phyloP scores from a whole-genome alignment of 1,140 invertebrate genomes.

The Episyrphus balteatus region DNA sequence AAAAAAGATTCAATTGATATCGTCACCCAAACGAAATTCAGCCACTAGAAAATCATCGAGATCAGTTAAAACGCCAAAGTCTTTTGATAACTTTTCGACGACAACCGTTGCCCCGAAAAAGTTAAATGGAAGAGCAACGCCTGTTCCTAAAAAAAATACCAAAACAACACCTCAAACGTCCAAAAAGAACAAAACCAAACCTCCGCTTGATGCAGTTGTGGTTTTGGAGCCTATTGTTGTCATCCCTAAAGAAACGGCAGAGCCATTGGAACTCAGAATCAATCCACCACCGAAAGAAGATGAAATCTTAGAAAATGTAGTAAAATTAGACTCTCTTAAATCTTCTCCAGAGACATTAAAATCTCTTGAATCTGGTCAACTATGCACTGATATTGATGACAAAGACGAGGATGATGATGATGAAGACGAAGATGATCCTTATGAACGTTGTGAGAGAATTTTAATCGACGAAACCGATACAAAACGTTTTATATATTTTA shows the following conservation, averaged over 20 bases:
- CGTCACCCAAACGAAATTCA: no score
- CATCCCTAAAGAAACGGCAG: neutral
- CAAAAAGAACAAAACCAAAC: no score
- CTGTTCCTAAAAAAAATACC: no score
- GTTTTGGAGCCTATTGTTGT: neutral
- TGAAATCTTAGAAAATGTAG: neutral
- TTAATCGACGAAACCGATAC: conserved; percentile 6
- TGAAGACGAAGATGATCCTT: conserved; percentile 9
- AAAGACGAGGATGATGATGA: neutral
- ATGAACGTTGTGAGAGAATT: conserved; percentile 3
- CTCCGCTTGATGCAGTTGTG: no score
- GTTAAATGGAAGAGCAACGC: no score
- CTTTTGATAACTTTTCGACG: no score
- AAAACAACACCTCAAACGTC: no score
- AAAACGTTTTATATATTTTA: conserved; percentile 1
- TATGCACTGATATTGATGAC: neutral
- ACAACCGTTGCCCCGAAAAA: no score
- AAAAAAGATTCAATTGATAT: no score
- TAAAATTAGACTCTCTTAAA: neutral
- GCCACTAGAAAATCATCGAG: no score
- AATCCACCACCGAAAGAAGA: neutral
- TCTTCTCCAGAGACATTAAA: neutral
- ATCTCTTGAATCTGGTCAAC: neutral
- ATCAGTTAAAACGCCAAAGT: no score
- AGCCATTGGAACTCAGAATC: no score